Evolutionary conservation across 2,113 vertebrate genomes (phyloP).

Genomic region (Dipodomys spectabilis): DNA sequence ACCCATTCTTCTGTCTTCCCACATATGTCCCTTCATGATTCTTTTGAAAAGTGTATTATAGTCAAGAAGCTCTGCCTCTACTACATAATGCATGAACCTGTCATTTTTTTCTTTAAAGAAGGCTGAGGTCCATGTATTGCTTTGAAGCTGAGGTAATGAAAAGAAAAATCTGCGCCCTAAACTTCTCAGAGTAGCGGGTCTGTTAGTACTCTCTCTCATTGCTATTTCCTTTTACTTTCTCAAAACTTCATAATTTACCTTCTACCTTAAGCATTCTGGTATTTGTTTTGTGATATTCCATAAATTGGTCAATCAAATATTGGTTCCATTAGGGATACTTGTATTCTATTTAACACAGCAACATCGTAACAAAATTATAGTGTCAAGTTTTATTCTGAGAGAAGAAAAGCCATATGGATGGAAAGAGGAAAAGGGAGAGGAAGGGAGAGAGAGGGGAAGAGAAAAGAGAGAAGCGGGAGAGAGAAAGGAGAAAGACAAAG

Average conservation of each 20-base stretch:
- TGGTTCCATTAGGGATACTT: not conserved
- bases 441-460: not conserved
- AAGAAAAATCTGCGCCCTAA: constrained; percentile 31
- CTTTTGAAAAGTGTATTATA: constrained; percentile 76
- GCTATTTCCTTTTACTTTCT: constrained; percentile 3
- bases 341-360: constrained; percentile 49
- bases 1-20: constrained; percentile 64
- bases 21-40: constrained; percentile 65
- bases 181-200: not conserved
- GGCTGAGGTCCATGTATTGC: constrained; percentile 23
- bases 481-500: no score
- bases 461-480: not conserved
- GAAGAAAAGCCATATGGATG: constrained; percentile 17
- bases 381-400: constrained; percentile 56
- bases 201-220: not conserved
- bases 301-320: constrained; percentile 11
- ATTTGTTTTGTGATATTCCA: not conserved
- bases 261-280: not conserved
- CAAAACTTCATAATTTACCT: not conserved
- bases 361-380: constrained; percentile 43
- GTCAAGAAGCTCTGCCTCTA: constrained; percentile 73
- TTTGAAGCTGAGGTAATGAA: constrained; percentile 68
- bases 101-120: constrained; percentile 61
- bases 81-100: constrained; percentile 75
- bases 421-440: no score